Conservation (phyloP, 2,113 vertebrate species). For the Sinocyclocheilus anshuiensis region DNA sequence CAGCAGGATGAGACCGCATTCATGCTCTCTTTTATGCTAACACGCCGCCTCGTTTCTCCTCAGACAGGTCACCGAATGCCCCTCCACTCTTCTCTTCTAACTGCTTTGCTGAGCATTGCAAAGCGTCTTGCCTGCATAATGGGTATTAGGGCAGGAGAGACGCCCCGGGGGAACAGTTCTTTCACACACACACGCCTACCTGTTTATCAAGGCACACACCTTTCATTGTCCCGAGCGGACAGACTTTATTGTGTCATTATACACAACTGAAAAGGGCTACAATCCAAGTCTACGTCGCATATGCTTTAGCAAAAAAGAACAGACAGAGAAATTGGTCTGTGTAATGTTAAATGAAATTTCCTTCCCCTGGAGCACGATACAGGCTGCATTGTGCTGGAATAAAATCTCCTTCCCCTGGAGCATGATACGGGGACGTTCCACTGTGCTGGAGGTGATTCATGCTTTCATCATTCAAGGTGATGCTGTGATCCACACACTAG, state of each 20-base stretch:
- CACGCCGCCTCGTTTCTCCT: conserved; percentile 47
- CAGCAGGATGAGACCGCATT: conserved; percentile 29
- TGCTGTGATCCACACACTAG: conserved; percentile 60
- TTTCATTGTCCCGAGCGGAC: conserved; percentile 58
- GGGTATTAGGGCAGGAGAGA: conserved; percentile 69
- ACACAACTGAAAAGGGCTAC: conserved; percentile 47
- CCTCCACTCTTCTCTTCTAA: neutral
- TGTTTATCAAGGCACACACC: conserved; percentile 31
- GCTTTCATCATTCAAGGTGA: conserved; percentile 73
- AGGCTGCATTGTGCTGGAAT: conserved; percentile 71
- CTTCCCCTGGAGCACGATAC: conserved; percentile 64
- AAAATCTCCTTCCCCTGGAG: conserved; percentile 68
- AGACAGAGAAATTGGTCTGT: conserved; percentile 6
- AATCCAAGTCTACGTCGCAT: conserved; percentile 46
- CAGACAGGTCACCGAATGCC: conserved; percentile 27
- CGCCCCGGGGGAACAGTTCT: conserved; percentile 63
- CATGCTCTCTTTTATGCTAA: conserved; percentile 64
- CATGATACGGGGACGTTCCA: conserved; percentile 60
- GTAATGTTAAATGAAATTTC: conserved; percentile 67
- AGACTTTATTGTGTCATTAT: conserved; percentile 62
- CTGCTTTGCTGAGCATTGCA: neutral
- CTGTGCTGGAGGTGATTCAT: conserved; percentile 76
- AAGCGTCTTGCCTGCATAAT: conserved; percentile 71
- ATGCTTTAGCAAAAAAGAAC: neutral
- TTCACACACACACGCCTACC: conserved; percentile 28